Evolutionary conservation across 1,140 invertebrate species (phyloP), one percentile per base, ranked within the genome.

Genomic region (Bradysia coprophila): DNA sequence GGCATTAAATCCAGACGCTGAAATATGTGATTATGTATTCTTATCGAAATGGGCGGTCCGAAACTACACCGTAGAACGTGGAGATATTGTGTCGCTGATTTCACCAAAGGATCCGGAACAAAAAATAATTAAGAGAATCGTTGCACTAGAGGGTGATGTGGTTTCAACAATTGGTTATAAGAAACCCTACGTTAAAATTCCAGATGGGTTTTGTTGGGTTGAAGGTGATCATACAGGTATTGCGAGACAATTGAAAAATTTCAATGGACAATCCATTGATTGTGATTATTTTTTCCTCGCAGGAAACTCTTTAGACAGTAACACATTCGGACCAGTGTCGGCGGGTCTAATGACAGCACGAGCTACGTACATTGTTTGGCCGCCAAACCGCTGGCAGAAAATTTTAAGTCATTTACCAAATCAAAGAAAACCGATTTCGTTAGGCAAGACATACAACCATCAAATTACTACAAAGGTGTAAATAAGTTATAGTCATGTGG

Each of bases 201-300:
- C 89, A 18, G 68, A 78, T 51, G 89, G 90, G 2, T 81, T 94
- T 54, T 91, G 84, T 56, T 96, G 91, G 91, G 77, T 96, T 22
- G 91, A 96, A 70, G 92, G 92, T 36, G 92, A 96, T 58, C 80
- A 95, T 51, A 77, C 73, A 2, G 76, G 72, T 16, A 73, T n/a
- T n/a, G n/a, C n/a, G n/a, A 80, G 42, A 66, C 22, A 21, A 21
- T 21, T n/a, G n/a, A 8, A 8, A 31, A 31, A 31, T 31, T 9
- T n/a, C n/a, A n/a, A n/a, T n/a, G n/a, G n/a, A n/a, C n/a, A n/a
- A n/a, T n/a, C n/a, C n/a, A n/a, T n/a, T n/a, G n/a, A n/a, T n/a
- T n/a, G n/a, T n/a, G n/a, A n/a, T 15, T 28, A 41, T 28, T 28
- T 28, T 28, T 8, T 41, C 4, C 31, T 31, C 13, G 11, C 22